Base-by-base conservation (phyloP, 1,140 invertebrate genomes). In the Pogonognathellus flavescens region DNA sequence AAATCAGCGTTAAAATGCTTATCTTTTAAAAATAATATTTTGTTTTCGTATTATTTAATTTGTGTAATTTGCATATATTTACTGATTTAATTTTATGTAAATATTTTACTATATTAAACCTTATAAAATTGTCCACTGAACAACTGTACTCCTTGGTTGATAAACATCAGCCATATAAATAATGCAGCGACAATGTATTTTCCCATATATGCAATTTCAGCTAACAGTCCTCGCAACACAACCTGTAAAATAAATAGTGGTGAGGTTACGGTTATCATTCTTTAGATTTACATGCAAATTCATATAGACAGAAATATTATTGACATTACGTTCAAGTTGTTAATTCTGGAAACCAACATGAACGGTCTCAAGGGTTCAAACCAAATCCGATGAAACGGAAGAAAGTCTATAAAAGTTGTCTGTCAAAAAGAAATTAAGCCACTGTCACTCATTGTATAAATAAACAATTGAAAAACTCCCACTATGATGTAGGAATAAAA, bases 311-410 rank as follows among this genome's bases (percentile, higher is more conserved):
- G n/a, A n/a, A n/a, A n/a, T n/a, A n/a, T n/a, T n/a, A n/a, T n/a
- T n/a, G n/a, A 41, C 6, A 9, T 72, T 72, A 72, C 66, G 13
- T 41, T 41, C 0, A 72, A 7, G 14, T 31, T 25, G 0, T 72
- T 31, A 4, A 72, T 13, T 41, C 66, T 72, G 10, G 66, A 72
- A 16, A 72, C 66, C 1, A 72, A 16, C 66, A 72, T 72, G 41
- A 72, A 72, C 31, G 25, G 66, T 7, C 66, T 22, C 8, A 72
- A 72, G 22, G 22, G 41, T 72, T 72, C 11, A 14, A 41, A 41
- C 20, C 31, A 41, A 49, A 72, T 41, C 41, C 66, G 22, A 49
- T 14, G 25, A 14, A 72, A 25, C 0, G 66, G 66, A 49, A 16
- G 31, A n/a, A 11, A 2, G 6, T 31, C 10, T 0, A 14, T 22